phyloP scores from a whole-genome alignment of 1,140 invertebrate species.

The Drosophila athabasca region DNA sequence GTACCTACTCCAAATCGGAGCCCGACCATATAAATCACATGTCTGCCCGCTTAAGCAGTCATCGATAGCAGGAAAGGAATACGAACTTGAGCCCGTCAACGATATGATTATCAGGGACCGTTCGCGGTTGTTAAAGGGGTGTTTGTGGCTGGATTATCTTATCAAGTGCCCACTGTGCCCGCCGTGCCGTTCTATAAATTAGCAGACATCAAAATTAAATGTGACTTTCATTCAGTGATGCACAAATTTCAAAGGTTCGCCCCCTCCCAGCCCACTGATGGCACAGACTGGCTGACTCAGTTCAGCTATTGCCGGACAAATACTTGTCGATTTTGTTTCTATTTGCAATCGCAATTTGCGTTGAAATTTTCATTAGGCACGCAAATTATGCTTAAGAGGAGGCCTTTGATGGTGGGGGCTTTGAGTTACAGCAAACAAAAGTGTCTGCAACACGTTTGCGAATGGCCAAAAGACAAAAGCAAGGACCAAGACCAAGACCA shows the following conservation, averaged over 20 bases:
- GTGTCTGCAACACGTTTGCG: conserved; percentile 41
- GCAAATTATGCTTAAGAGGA: conserved; percentile 61
- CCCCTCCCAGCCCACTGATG: too few species aligned
- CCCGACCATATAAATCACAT: conserved; percentile 50
- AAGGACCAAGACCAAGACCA: conserved; percentile 29
- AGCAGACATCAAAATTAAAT: neutral
- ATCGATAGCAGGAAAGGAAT: conserved; percentile 30
- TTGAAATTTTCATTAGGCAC: conserved; percentile 62
- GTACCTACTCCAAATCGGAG: conserved; percentile 4
- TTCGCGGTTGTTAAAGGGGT: neutral
- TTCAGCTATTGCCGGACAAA: conserved; percentile 18
- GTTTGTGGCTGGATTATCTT: conserved; percentile 38
- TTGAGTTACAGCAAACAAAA: conserved; percentile 33
- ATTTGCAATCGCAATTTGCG: conserved; percentile 54
- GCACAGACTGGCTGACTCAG: too few species aligned
- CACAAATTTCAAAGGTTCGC: conserved; percentile 19
- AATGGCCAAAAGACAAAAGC: conserved; percentile 29
- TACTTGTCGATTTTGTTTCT: conserved; percentile 17
- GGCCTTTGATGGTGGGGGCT: conserved; percentile 18
- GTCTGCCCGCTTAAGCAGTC: conserved; percentile 27
- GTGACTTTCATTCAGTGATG: neutral
- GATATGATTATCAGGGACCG: conserved; percentile 41
- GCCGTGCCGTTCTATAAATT: conserved; percentile 24
- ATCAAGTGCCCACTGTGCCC: conserved; percentile 10
- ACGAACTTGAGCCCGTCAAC: conserved; percentile 30